Base-by-base conservation (phyloP, 2,797 vertebrate genomes). In the Falco novaeseelandiae region DNA sequence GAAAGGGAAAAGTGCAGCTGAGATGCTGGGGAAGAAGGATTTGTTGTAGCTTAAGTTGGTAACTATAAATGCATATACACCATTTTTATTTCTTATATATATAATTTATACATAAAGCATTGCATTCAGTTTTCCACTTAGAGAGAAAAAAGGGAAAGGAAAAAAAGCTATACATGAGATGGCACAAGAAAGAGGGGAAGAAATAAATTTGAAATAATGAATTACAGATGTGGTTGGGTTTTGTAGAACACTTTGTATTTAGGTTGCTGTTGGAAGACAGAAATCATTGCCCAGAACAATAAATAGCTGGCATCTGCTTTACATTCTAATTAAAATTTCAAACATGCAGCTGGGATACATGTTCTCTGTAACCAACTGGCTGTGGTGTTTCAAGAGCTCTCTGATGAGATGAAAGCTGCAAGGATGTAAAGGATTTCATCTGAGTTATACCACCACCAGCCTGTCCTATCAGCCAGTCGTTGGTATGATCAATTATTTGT, bases 241-340 rank as follows among this genome's bases (percentile, higher is more conserved):
- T 89, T 79, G 65, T 46, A 83, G 93, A 94, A 58, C 13, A 72
- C 5, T 82, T 65, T 25, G 7, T 30, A 38, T 76, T 76, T 82
- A 48, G 4, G 9, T 82, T 84, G 51, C 22, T 84, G 12, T 72
- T 80, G 23, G n/a, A 84, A 73, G 51, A 67, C 25, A 70, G 59
- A 94, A 82, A 73, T 87, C 16, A 73, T 80, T 82, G 52, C 27
- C 48, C 59, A 77, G 34, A 95, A 89, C 42, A 76, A 77, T 48
- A 88, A 79, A 76, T 48, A 72, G 25, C 48, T 87, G 61, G 76
- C 48, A 72, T 91, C 74, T 94, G 51, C 51, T 89, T 92, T 95
- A 63, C 55, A 59, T 84, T 92, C 40, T 87, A 89, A 93, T 70
- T 93, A 91, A 83, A 91, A 81, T 90, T 93, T 96, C 76, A 90